Conservation (phyloP, 2,797 vertebrate genomes). For the Megalops cyprinoides region DNA sequence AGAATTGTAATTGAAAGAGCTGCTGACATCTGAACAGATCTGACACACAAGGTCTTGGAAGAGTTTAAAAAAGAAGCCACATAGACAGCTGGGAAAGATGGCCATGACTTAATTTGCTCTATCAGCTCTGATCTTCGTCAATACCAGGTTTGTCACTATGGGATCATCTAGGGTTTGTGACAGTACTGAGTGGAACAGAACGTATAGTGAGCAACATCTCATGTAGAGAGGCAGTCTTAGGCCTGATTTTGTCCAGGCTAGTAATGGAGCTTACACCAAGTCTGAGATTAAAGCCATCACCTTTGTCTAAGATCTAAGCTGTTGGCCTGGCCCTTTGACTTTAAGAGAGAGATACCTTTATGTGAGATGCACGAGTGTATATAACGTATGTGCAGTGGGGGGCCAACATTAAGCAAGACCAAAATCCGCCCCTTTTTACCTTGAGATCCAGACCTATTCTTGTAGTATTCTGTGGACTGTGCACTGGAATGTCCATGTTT, state of each 20-base stretch:
- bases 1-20: not conserved
- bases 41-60: not conserved
- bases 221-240: not conserved
- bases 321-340: not conserved
- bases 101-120: not conserved
- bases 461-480: too few species aligned
- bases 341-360: not conserved
- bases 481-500: too few species aligned
- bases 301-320: not conserved
- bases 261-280: not conserved
- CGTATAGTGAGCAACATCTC: not conserved
- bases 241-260: not conserved
- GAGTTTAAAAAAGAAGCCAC: not conserved
- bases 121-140: not conserved
- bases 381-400: too few species aligned
- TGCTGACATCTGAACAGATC: not conserved
- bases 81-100: not conserved
- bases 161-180: not conserved
- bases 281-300: not conserved
- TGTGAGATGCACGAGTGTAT: not conserved
- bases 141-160: not conserved
- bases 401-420: too few species aligned
- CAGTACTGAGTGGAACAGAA: too few species aligned
- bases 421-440: too few species aligned
- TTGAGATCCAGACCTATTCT: too few species aligned